Evolutionary conservation across 2,113 vertebrate genomes (phyloP).

Genomic region (Syngnathoides biaculeatus): DNA sequence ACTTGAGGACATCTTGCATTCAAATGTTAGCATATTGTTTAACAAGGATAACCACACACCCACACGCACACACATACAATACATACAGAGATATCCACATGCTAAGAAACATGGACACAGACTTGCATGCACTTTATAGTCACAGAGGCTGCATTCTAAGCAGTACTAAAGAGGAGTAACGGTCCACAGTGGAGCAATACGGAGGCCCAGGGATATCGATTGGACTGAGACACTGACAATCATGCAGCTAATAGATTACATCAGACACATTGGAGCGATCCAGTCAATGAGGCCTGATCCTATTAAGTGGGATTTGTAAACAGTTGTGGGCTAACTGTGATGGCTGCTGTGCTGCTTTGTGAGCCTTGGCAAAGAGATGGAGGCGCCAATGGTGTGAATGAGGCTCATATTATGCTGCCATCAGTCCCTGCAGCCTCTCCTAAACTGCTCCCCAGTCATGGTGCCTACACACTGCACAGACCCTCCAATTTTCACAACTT

Average conservation of each 20-base stretch:
- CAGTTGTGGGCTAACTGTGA: constrained; percentile 70
- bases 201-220: constrained; percentile 67
- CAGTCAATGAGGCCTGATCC: constrained; percentile 76
- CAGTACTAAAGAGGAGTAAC: constrained; percentile 65
- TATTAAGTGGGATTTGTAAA: constrained; percentile 78
- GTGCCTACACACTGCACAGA: background rate
- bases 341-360: constrained; percentile 62
- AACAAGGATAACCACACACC: constrained; percentile 14
- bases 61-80: no score
- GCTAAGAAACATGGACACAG: constrained; percentile 17
- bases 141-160: constrained; percentile 60
- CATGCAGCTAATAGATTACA: constrained; percentile 76
- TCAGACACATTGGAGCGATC: constrained; percentile 67
- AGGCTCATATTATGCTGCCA: constrained; percentile 27
- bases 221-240: constrained; percentile 69
- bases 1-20: background rate
- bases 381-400: constrained; percentile 29
- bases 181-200: constrained; percentile 69
- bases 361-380: constrained; percentile 51
- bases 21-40: constrained; percentile 4
- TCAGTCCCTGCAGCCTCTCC: constrained; percentile 13
- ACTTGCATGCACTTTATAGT: constrained; percentile 42
- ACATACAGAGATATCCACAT: background rate
- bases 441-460: constrained; percentile 12
- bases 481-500: background rate